These are phyloP conservation scores for Lepeophtheirus nordmannii DNA, from an alignment of 2,888 invertebrate genomes.

Conservation along the genomic window DNA sequence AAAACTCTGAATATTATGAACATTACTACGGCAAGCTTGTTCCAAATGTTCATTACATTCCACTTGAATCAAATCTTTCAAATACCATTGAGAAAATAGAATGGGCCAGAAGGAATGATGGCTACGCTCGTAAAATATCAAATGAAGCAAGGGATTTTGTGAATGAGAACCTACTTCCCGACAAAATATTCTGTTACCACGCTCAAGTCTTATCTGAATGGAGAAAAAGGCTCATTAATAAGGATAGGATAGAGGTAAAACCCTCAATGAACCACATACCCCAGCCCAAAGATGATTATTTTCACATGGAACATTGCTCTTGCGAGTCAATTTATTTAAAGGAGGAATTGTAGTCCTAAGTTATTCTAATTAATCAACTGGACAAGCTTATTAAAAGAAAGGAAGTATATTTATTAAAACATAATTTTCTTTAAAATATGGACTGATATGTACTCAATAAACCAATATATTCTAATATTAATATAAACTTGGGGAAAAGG, in stretches of 20 bases:
- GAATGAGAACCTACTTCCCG: constrained; percentile 59
- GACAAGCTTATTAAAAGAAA: too few species aligned
- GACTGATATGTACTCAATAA: too few species aligned
- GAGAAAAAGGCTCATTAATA: not conserved
- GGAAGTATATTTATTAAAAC: not conserved
- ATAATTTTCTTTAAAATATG: too few species aligned
- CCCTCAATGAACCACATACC: not conserved
- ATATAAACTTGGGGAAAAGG: too few species aligned
- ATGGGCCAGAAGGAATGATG: constrained; percentile 60
- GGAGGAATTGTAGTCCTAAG: not conserved
- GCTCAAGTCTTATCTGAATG: constrained; percentile 46
- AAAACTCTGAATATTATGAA: constrained; percentile 83
- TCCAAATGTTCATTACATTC: constrained; percentile 65
- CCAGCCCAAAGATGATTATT: not conserved
- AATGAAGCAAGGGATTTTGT: constrained; percentile 52
- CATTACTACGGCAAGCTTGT: constrained; percentile 67
- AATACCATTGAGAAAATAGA: constrained; percentile 59
- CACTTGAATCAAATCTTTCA: constrained; percentile 59
- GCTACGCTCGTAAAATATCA: constrained; percentile 49
- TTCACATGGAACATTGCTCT: not conserved
- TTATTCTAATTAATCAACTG: not conserved
- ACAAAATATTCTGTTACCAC: constrained; percentile 75
- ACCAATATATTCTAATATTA: too few species aligned
- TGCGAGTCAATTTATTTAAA: not conserved
- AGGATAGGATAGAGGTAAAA: not conserved